Base-by-base conservation (phyloP, 30 jellyfish, hydroid and myxozoan species). In the Catostylus mosaicus region DNA sequence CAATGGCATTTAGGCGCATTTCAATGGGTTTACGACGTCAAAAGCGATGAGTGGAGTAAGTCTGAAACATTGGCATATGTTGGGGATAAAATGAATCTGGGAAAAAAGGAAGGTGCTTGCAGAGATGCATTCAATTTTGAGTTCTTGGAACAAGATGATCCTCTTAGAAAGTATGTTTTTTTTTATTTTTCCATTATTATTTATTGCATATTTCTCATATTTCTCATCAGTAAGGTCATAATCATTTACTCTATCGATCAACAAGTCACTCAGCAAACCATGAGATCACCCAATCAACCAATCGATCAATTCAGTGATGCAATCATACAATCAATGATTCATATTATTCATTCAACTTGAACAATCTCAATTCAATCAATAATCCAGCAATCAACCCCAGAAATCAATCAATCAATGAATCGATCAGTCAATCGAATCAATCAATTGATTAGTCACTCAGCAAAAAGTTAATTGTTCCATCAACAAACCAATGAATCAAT, bases 41-140 rank as follows among this genome's bases (percentile, higher is more conserved):
- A 3, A 37, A 73, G 68, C 5, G 60, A 67, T 20, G 54, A 43
- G 8, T 84, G 94, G 94, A 52, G 82, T 29, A 33, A 61, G 11
- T 69, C 86, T 7, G 94, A 84, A 24, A 84, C 88, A 7, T 33
- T 84, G 18, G 88, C 87, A 23, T 84, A 38, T 33, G 61, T 84
- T 73, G 94, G 94, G n/a, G 94, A 73, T 11, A 38, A 60, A 65
- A 63, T 79, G 48, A 35, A 40, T 31, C 89, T 79, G 29, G 82
- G 74, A 4, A 40, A 79, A 50, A 79, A 62, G 30, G 82, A 46
- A 20, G 89, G 89, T 16, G 82, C 82, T 36, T 79, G 89, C 2
- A 69, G 89, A 40, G 89, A 79, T 47, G 89, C 82, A 10, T 79
- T 60, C 60, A 79, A 60, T 34, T 45, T 79, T 47, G 89, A 79